Percentiles rank a stretch among this genome's conserved stretches.
Conservation (phyloP, 2,797 vertebrate species). For the Avahi laniger region DNA sequence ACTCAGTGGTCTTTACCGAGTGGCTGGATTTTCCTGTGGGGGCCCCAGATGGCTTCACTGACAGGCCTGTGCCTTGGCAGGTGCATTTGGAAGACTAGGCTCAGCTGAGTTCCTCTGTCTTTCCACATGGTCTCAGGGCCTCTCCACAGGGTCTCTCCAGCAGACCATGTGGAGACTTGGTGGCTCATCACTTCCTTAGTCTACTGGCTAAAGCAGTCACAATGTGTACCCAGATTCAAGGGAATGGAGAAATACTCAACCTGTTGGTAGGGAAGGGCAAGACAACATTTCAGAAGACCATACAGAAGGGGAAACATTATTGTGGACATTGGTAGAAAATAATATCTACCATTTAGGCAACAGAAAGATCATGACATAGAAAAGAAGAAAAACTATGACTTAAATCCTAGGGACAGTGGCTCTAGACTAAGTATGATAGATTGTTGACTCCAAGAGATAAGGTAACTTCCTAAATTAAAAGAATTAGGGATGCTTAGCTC, state of each 20-base stretch:
- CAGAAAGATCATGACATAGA: not conserved
- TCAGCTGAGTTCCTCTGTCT: not conserved
- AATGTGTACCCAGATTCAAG: not conserved
- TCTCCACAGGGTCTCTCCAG: not conserved
- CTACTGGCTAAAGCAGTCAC: not conserved
- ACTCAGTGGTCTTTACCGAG: not conserved
- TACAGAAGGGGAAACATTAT: not conserved
- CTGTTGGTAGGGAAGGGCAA: not conserved
- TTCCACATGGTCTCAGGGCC: not conserved
- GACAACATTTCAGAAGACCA: not conserved
- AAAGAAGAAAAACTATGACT: not conserved
- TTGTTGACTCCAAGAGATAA: not conserved
- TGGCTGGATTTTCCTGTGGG: not conserved
- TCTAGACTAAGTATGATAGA: not conserved
- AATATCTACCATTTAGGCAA: not conserved
- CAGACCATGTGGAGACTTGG: not conserved
- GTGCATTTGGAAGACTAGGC: not conserved
- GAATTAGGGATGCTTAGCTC: not conserved
- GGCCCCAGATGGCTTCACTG: not conserved
- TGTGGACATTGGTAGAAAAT: not conserved
- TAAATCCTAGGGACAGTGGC: not conserved
- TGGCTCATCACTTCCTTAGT: not conserved
- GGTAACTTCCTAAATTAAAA: not conserved
- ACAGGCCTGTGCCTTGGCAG: not conserved
- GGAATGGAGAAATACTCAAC: not conserved